Conservation (phyloP, 2,888 invertebrate genomes). For the Lumbricus terrestris region DNA sequence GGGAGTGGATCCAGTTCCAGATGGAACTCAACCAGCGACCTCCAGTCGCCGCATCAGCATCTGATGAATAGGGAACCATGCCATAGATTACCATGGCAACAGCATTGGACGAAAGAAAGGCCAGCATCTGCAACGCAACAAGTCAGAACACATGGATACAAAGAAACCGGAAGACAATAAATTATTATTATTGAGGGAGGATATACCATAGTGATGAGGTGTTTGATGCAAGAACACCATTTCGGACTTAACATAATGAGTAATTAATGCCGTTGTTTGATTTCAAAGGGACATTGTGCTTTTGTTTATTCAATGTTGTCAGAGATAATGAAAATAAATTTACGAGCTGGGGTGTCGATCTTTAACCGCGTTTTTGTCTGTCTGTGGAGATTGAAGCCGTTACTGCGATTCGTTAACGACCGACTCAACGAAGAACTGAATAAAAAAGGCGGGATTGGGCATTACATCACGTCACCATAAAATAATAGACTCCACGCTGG, state of each 20-base stretch:
- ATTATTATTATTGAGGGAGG: too few species aligned
- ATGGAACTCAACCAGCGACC: constrained; percentile 19
- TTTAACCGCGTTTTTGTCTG: not conserved
- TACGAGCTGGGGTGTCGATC: not conserved
- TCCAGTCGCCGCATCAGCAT: not conserved
- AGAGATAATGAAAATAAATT: not conserved
- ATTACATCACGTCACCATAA: too few species aligned
- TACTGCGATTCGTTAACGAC: not conserved
- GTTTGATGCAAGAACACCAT: not conserved
- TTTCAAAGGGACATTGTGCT: not conserved
- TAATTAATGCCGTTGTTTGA: not conserved
- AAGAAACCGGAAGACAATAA: too few species aligned
- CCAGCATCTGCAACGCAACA: not conserved
- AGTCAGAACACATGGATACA: too few species aligned
- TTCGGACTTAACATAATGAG: not conserved
- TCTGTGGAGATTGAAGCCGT: not conserved
- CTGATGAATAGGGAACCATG: not conserved
- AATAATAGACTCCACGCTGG: too few species aligned
- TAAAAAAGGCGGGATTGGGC: not conserved
- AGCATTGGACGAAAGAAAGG: too few species aligned
- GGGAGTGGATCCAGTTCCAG: constrained; percentile 35
- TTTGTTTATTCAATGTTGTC: not conserved
- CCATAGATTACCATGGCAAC: too few species aligned
- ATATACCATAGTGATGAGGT: not conserved
- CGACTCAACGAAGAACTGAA: not conserved